Evolutionary conservation across 2,113 vertebrate species (phyloP), one percentile per base, ranked within the genome.

Genomic region (Podiceps cristatus): DNA sequence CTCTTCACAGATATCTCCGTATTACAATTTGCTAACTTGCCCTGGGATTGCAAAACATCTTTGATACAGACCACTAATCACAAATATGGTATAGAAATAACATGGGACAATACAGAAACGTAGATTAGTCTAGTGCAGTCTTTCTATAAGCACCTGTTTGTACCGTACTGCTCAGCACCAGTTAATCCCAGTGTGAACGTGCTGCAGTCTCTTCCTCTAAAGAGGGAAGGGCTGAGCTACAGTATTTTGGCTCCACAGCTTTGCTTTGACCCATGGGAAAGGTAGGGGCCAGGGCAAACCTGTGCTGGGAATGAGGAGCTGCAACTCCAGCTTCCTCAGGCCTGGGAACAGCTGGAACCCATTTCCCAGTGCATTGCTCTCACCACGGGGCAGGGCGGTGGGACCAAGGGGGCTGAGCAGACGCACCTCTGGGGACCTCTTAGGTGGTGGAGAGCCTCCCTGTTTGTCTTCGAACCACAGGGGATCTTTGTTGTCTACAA

Each of bases 401-500:
- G 18, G n/a, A 82, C 8, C 33, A 29, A 74, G 18, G 22, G 6
- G 3, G 3, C 6, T 59, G 49, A 68, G 67, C 13, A 55, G 22
- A 40, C 1, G 1, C 8, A 40, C 44, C 33, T 69, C 40, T 69
- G 67, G 14, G 35, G 56, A 45, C 17, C 2, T 37, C 35, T 56
- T 17, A 33, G 27, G 18, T 50, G 10, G 13, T 23, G 24, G 22
- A 74, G 11, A 81, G 23, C 11, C 9, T 81, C 11, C 25, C 16
- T 28, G 7, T 49, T 56, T 56, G 11, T 35, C 45, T 89, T 75
- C 0, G 0, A 25, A 31, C 64, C 63, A 25, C 3, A 64, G 25
- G 7, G 9, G 6, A 62, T 68, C 5, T 72, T 86, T 69, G 35
- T 6, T 9, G 20, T 14, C 23, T 74, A 16, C 33, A 27, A 19